Evolutionary conservation across 2,888 invertebrate species (phyloP), one percentile per base, ranked within the genome.

Genomic region (Anagyrus pseudococci): DNA sequence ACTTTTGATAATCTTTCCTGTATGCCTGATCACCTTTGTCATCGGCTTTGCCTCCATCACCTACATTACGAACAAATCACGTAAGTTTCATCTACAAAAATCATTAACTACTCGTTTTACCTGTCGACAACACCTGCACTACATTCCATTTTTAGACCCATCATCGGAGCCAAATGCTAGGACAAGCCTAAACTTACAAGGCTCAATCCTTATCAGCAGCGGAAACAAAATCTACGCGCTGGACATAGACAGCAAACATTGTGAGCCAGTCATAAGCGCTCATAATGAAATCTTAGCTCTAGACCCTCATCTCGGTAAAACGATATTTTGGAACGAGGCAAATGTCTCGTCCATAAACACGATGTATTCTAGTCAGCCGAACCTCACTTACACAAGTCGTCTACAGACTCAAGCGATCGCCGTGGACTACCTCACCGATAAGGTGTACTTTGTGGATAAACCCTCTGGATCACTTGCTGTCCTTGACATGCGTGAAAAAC

Each of bases 401-500:
- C 50, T 43, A 40, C 29, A 17, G 33, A 53, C 62, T 2, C 50
- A 62, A 43, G 53, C 58, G 1, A 26, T 62, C 2, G 58, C 58
- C 8, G 6, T 54, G 1, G 62, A 62, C 26, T 47, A 54, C 17
- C 26, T 58, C 3, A 58, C 57, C n/a, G 54, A 58, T 20, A 62
- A 62, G 13, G 1, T 62, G 1, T 62, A 62, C n/a, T 29, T 62
- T 0, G 17, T 62, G 10, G 62, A 62, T 15, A 54, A 41, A 20
- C 6, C 25, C 1, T 54, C 58, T 4, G 54, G 53, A 1, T 47
- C 58, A 1, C 19, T 62, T n/a, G 58, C 25, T 7, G 54, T 62
- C 2, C 3, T 62, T 19, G 58, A 62, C 19, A 23, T 20, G 15
- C n/a, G 50, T 40, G 23, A 37, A 1, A 19, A 49, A 2, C 20